A percentile compares a stretch with the other conserved stretches of the same genome.
Evolutionary conservation across 2,888 invertebrate genomes (phyloP).

Genomic region (Phalera bucephala): DNA sequence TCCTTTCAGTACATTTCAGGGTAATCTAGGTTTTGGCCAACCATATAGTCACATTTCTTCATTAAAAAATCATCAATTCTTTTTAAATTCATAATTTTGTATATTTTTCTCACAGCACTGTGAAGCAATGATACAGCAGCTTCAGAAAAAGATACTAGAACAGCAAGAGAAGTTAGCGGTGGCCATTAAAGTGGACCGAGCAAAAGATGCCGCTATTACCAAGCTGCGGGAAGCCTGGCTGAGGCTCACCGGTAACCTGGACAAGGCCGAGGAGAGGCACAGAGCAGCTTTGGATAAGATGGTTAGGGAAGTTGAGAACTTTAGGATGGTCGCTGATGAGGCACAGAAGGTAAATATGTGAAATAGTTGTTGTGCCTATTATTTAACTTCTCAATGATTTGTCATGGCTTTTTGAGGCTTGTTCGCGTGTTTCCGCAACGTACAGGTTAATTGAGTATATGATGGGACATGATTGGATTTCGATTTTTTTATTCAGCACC

Average conservation of each 20-base stretch:
- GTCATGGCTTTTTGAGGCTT: too few species aligned
- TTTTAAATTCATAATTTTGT: too few species aligned
- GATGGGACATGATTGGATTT: too few species aligned
- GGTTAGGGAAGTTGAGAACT: conserved; percentile 78
- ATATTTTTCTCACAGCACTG: conserved; percentile 85
- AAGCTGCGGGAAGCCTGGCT: conserved; percentile 86
- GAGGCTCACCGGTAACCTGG: conserved; percentile 69
- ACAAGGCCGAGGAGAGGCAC: conserved; percentile 74
- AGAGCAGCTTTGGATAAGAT: conserved; percentile 70
- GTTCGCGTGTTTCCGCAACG: too few species aligned
- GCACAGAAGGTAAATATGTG: conserved; percentile 71
- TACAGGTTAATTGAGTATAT: too few species aligned
- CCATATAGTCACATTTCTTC: too few species aligned
- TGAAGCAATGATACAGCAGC: conserved; percentile 88
- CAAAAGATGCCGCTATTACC: conserved; percentile 87
- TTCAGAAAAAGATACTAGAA: conserved; percentile 88
- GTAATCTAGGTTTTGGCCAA: too few species aligned
- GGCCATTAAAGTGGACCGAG: conserved; percentile 89
- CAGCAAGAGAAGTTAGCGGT: conserved; percentile 91
- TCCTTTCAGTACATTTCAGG: too few species aligned
- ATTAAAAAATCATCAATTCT: too few species aligned
- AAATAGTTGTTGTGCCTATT: too few species aligned
- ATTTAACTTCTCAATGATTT: too few species aligned
- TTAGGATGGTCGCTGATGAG: conserved; percentile 63
- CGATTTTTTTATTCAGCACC: too few species aligned